Evolutionary conservation across 2,113 vertebrate species (phyloP).

Genomic region (Elanoides forficatus): DNA sequence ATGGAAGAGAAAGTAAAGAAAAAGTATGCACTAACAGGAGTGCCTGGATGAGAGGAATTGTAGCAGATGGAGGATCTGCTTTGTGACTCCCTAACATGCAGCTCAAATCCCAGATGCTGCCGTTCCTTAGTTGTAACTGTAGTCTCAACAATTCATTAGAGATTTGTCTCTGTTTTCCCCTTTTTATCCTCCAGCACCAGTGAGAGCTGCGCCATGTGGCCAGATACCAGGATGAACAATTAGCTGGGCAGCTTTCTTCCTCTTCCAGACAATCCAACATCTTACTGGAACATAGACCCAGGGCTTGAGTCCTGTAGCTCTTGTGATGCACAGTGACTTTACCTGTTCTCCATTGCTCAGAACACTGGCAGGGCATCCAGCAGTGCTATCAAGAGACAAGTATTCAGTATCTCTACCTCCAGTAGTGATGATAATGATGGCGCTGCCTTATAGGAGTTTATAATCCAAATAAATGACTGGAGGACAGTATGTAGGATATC

Average conservation of each 20-base stretch:
- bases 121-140: not conserved
- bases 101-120: not conserved
- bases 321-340: not conserved
- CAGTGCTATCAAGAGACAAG: not conserved
- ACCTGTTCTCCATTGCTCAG: not conserved
- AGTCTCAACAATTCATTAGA: not conserved
- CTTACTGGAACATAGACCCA: not conserved
- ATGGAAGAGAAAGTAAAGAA: not conserved
- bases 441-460: not conserved
- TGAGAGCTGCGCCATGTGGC: not conserved
- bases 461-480: not conserved
- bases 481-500: not conserved
- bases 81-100: not conserved
- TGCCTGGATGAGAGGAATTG: not conserved
- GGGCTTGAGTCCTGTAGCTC: not conserved
- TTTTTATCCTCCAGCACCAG: not conserved
- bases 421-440: not conserved
- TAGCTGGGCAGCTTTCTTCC: not conserved
- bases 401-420: not conserved
- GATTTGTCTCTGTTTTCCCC: not conserved
- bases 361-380: not conserved
- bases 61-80: not conserved
- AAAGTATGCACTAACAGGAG: not conserved
- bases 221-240: fast-evolving
- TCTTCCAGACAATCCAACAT: not conserved